Base-by-base conservation (phyloP, 2,888 invertebrate genomes). In the Dynastes tityus region DNA sequence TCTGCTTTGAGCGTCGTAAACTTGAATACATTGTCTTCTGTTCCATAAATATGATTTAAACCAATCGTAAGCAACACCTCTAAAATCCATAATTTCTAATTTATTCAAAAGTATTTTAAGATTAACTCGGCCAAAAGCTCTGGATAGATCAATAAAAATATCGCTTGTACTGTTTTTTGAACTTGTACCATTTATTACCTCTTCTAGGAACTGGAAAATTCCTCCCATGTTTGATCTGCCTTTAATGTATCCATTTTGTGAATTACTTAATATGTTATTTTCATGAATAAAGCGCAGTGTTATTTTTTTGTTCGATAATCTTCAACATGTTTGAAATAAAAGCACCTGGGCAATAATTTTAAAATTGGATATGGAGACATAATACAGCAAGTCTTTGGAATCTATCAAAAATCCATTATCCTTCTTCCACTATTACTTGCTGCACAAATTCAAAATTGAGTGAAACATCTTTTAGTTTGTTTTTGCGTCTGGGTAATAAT, bases 201-300 rank as follows among this genome's bases (percentile, higher is more conserved):
- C 9, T 9, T 49, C 3, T 13, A 49, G 49, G 13, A 49, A 6
- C 49, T 49, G 29, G 4, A 11, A 11, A 61, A 61, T 61, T 61
- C 61, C 3, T 11, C 22, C 29, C 11, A 61, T 22, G 1, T 1
- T 49, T 49, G 49, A 49, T 61, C 29, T 61, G 27, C 3, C 29
- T 27, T 61, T 29, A 61, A 61, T 61, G 16, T 61, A 61, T 22
- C 61, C 22, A 61, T 61, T 61, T 61, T 22, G 16, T 11, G 27
- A 16, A 61, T 61, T 27, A 61, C 61, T 61, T 6, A 61, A 61
- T 27, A 61, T 61, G 8, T 29, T 16, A 22, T 61, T 3, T 61
- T 16, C 61, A 61, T 22, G 1, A 11, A 27, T 3, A 61, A 61
- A 61, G 9, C 9, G 61, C 22, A 61, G 22, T 61, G 22, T 22